Percentiles rank a stretch among this genome's conserved stretches.
Conservation (phyloP, 2,888 invertebrate genomes). For the Orthonevra nobilis region DNA sequence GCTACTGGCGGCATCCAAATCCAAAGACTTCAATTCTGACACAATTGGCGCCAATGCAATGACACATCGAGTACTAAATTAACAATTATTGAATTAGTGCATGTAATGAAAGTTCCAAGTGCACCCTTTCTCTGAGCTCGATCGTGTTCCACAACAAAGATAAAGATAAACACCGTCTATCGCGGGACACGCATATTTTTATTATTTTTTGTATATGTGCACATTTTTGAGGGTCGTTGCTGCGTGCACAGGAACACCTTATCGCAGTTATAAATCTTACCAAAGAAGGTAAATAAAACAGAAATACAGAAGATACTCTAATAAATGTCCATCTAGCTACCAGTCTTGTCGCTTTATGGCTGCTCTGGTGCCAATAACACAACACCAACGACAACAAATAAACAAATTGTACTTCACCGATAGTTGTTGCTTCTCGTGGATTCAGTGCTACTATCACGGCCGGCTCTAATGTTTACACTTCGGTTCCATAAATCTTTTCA, state of each 20-base stretch:
- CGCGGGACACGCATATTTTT: slow-evolving; percentile 31
- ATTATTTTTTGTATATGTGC: too few relatives aligned
- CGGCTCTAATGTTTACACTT: slow-evolving; percentile 31
- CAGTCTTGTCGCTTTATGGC: slow-evolving; percentile 42
- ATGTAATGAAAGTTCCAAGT: slow-evolving; percentile 49
- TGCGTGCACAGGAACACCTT: slow-evolving; percentile 11
- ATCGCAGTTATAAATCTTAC: slow-evolving; percentile 44
- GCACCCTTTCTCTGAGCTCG: too few relatives aligned
- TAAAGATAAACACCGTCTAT: slow-evolving; percentile 7
- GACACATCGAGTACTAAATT: slow-evolving; percentile 61
- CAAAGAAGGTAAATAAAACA: slow-evolving; percentile 1
- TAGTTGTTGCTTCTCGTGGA: neutral
- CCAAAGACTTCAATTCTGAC: slow-evolving; percentile 45
- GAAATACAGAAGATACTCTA: slow-evolving; percentile 11
- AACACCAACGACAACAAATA: too few relatives aligned
- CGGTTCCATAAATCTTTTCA: slow-evolving; percentile 52
- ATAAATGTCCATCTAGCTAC: slow-evolving; percentile 44
- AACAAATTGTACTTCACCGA: slow-evolving; percentile 1
- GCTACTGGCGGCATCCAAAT: neutral
- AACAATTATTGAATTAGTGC: slow-evolving; percentile 63
- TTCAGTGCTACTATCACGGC: slow-evolving; percentile 14
- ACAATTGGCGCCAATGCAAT: slow-evolving; percentile 66
- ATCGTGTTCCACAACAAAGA: too few relatives aligned
- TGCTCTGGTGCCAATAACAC: slow-evolving; percentile 6
- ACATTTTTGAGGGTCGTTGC: slow-evolving; percentile 24